Conservation (phyloP, 2,797 vertebrate genomes). For the Acanthiza pusilla region DNA sequence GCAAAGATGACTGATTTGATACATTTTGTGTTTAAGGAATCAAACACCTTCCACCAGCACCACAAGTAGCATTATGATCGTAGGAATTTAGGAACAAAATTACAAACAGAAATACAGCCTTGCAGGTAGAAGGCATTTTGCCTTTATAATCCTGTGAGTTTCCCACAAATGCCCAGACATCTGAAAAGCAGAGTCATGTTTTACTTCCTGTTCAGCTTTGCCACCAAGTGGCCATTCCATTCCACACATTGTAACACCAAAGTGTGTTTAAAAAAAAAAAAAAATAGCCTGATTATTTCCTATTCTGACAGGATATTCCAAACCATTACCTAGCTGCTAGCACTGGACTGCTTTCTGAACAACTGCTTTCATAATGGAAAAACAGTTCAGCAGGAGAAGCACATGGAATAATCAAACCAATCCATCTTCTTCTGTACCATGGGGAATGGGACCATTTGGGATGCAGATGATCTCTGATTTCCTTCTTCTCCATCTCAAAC, state of each 20-base stretch:
- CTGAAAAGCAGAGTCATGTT: background rate
- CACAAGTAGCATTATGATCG: background rate
- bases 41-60: background rate
- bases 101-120: background rate
- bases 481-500: background rate
- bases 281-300: background rate
- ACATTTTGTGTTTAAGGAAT: background rate
- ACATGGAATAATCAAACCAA: background rate
- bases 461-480: background rate
- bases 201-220: constrained; percentile 32
- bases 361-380: background rate
- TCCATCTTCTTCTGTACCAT: background rate
- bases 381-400: background rate
- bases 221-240: constrained; percentile 30
- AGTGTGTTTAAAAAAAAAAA: rapidly evolving
- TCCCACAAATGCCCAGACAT: background rate
- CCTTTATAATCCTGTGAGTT: background rate
- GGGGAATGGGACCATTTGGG: background rate
- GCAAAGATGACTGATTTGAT: background rate
- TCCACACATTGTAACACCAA: background rate
- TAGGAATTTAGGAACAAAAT: background rate
- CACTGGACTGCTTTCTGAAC: background rate
- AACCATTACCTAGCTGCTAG: background rate
- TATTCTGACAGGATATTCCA: background rate
- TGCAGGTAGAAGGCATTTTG: background rate